Percentiles rank a stretch among this genome's conserved stretches.
These are phyloP conservation scores for Cecidostiba fungosa DNA, from an alignment of 2,888 invertebrate species.

Conservation along the genomic window DNA sequence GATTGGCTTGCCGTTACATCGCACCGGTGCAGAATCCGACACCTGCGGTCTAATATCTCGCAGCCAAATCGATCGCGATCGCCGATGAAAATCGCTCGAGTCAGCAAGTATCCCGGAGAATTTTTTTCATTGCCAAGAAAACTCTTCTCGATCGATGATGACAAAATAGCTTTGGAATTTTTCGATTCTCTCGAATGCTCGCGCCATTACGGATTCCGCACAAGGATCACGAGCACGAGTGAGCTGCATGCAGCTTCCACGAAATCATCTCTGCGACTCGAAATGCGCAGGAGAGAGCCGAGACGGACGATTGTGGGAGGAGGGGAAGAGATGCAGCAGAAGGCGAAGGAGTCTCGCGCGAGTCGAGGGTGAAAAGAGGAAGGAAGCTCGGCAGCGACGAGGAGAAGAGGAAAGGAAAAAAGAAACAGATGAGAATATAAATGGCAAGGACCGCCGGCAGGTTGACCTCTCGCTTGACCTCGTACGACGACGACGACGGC, in stretches of 20 bases:
- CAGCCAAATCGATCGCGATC: background rate
- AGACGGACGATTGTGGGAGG: background rate
- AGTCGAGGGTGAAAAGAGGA: conserved; percentile 56
- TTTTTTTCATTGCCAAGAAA: no score
- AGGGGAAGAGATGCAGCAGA: conserved; percentile 12
- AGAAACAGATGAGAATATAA: conserved; percentile 64
- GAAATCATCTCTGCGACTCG: conserved; percentile 29
- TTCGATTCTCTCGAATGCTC: conserved; percentile 1
- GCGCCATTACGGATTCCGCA: conserved; percentile 8
- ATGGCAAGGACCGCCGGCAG: conserved; percentile 69
- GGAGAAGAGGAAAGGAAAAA: conserved; percentile 34
- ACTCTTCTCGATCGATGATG: no score
- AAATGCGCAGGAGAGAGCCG: conserved; percentile 7
- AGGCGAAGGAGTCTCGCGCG: conserved; percentile 45
- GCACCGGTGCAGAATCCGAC: background rate
- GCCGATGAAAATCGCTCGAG: background rate
- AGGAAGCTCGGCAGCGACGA: conserved; percentile 13
- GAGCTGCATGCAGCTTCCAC: background rate
- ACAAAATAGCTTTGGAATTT: no score
- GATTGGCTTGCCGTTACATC: conserved; percentile 24
- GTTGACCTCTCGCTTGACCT: conserved; percentile 73
- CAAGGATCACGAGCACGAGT: background rate
- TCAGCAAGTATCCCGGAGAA: background rate
- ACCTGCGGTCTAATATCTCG: conserved; percentile 25
- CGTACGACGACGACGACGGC: conserved; percentile 71